phyloP scores from a whole-genome alignment of 1,140 invertebrate genomes.

The Zaprionus nigranus region DNA sequence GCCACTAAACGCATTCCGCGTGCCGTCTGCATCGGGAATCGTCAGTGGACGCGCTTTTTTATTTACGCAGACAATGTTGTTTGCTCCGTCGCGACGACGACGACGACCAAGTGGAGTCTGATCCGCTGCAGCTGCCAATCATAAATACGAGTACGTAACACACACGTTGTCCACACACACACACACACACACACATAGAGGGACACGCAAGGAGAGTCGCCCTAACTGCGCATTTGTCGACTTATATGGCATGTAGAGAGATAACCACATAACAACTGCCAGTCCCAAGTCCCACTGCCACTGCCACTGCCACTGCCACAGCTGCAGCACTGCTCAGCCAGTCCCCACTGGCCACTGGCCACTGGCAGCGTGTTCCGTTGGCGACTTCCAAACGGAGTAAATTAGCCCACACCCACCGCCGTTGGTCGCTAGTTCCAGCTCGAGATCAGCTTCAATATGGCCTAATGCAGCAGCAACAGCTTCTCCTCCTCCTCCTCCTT shows the following conservation, averaged over 20 bases:
- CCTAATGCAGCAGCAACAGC: background rate
- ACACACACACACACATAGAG: background rate
- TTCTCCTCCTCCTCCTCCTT: background rate
- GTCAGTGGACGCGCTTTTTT: conserved; percentile 56
- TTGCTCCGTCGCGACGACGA: conserved; percentile 54
- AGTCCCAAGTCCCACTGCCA: conserved; percentile 49
- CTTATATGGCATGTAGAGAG: conserved; percentile 72
- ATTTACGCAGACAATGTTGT: conserved; percentile 78
- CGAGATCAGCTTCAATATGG: conserved; percentile 8
- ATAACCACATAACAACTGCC: conserved; percentile 79
- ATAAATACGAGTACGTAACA: conserved; percentile 63
- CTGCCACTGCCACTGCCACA: conserved; percentile 21
- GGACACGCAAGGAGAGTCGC: conserved; percentile 55
- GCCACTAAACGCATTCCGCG: conserved; percentile 74
- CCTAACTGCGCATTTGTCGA: conserved; percentile 78
- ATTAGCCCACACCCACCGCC: conserved; percentile 39
- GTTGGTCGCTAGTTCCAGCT: background rate
- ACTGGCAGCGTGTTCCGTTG: background rate
- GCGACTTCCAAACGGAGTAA: conserved; percentile 26
- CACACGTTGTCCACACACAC: conserved; percentile 61
- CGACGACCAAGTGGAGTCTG: conserved; percentile 32
- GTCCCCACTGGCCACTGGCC: conserved; percentile 24
- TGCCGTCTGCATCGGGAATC: conserved; percentile 51
- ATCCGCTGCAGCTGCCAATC: conserved; percentile 69
- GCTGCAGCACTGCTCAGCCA: conserved; percentile 18